Evolutionary conservation across 2,797 vertebrate species (phyloP).

Genomic region (Enteromius argenteus): DNA sequence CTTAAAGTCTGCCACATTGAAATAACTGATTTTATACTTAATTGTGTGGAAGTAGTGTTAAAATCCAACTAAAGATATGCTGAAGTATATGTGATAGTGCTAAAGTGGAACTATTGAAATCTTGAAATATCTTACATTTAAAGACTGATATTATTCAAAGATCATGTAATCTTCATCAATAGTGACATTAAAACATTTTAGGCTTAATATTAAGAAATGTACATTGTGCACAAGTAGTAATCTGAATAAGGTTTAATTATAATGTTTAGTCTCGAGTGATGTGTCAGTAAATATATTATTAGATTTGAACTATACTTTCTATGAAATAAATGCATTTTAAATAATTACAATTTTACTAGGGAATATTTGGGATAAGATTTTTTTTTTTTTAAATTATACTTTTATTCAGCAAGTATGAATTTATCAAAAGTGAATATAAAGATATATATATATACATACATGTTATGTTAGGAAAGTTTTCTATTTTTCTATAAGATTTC

Average conservation of each 20-base stretch:
- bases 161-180: neutral
- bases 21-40: neutral
- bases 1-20: neutral
- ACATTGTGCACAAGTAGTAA: neutral
- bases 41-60: neutral
- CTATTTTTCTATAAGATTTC: neutral
- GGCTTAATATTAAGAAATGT: neutral
- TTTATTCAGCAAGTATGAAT: neutral
- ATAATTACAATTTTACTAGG: no score
- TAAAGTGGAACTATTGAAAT: neutral
- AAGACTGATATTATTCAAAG: neutral
- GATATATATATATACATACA: neutral
- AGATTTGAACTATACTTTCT: no score
- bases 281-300: no score
- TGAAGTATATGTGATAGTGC: neutral
- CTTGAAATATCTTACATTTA: neutral
- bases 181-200: neutral
- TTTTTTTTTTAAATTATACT: neutral
- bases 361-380: neutral
- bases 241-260: neutral
- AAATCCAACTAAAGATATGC: neutral
- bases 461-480: neutral
- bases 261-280: neutral
- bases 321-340: no score
- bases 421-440: neutral